Base-by-base conservation (phyloP, 2,888 invertebrate species). In the Lapara coniferarum region DNA sequence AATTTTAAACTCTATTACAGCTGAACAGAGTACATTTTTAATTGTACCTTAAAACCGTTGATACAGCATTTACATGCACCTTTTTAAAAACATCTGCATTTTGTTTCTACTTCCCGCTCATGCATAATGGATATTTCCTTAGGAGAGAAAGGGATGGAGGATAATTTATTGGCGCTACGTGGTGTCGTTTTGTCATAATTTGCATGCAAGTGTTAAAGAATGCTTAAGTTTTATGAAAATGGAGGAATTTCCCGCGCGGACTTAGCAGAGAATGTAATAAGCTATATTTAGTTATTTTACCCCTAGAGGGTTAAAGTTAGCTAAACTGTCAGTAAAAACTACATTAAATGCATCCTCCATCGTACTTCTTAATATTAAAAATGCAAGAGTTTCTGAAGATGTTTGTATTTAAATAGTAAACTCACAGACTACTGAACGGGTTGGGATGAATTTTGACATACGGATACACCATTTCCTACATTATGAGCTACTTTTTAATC, bases 61-160 rank as follows among this genome's bases (percentile, higher is more conserved):
- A 63, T 46, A 58, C 30, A 59, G 37, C 59, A 63, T 63, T 63
- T 46, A 63, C 46, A 63, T 63, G 59, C 59, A 63, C 59, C 46
- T 63, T 63, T 63, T 63, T 46, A 63, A 63, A 49, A 63, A 46
- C 59, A 63, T 63, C 59, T 63, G 59, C 59, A 63, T 63, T 37
- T 63, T 63, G 59, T 63, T 46, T 46, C 59, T 46, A n/a, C 59
- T 63, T 63, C 46, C 59, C 59, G 59, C 46, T 63, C 59, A 63
- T 63, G 59, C 59, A 63, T 63, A 63, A 63, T 63, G 46, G 46
- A 63, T 63, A 46, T 63, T 63, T 63, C 46, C 59, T 46, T 19
- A 12, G 16, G 59, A 16, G 46, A 12, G 59, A 46, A 46, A 46
- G 46, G 12, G 59, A 63, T 0, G 16, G 19, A 19, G 46, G 59